phyloP scores from a whole-genome alignment of 2,888 invertebrate species.

The Drosophila emarginata region DNA sequence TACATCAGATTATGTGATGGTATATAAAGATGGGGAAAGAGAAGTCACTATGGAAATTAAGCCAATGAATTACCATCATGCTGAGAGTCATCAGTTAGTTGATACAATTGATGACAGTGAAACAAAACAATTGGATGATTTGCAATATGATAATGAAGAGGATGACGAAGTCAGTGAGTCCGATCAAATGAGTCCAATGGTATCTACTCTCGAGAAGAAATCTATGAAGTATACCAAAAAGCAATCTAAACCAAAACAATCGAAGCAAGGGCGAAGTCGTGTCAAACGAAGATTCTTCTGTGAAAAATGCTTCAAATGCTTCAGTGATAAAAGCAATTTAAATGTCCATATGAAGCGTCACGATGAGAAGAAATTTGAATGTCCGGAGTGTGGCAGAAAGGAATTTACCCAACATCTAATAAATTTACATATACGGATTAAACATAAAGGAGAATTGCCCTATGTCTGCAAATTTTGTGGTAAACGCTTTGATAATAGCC shows the following conservation, averaged over 20 bases:
- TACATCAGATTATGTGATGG: not conserved
- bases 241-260: too few relatives aligned
- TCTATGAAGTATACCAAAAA: not conserved
- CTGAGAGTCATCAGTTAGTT: not conserved
- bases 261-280: not conserved
- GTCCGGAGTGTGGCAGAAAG: conserved; percentile 34
- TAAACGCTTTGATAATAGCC: conserved; percentile 33
- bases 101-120: not conserved
- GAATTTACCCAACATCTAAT: conserved; percentile 29
- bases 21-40: not conserved
- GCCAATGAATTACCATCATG: not conserved
- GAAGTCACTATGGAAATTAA: not conserved
- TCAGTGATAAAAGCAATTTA: conserved; percentile 34
- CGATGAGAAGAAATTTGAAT: conserved; percentile 29
- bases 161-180: not conserved
- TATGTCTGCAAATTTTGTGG: conserved; percentile 36
- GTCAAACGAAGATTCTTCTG: conserved; percentile 14
- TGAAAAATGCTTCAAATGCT: conserved; percentile 39
- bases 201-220: not conserved
- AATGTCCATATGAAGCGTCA: conserved; percentile 39
- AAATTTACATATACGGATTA: conserved; percentile 25
- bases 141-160: not conserved
- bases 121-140: not conserved
- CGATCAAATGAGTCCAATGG: not conserved
- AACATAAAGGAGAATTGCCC: conserved; percentile 34